These are phyloP conservation scores for Rana temporaria DNA, from an alignment of 2,113 vertebrate species.

Conservation along the genomic window DNA sequence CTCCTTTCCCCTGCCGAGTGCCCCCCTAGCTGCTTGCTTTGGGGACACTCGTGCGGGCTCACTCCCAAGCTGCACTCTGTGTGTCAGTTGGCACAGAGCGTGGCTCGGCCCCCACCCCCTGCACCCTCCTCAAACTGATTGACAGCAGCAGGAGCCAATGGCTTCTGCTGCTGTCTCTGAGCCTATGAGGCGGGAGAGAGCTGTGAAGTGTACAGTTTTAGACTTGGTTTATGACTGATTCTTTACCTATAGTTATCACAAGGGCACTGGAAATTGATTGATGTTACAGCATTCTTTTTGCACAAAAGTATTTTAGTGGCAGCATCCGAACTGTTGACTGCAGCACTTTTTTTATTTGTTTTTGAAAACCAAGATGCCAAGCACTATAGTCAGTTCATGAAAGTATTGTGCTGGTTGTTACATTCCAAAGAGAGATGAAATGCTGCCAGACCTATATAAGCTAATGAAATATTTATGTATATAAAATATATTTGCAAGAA, in stretches of 20 bases:
- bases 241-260: background rate
- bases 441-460: conserved; percentile 18
- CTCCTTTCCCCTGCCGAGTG: too few species aligned
- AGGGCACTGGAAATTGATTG: background rate
- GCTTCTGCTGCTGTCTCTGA: too few species aligned
- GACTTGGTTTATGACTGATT: too few species aligned
- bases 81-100: too few species aligned
- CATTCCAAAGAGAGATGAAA: conserved; percentile 32
- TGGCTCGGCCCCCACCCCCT: too few species aligned
- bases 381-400: background rate
- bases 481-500: conserved; percentile 48
- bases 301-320: background rate
- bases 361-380: background rate
- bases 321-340: background rate
- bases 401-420: background rate
- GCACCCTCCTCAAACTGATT: too few species aligned
- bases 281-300: background rate
- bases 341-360: background rate
- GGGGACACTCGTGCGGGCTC: too few species aligned
- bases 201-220: too few species aligned
- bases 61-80: too few species aligned
- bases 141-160: too few species aligned
- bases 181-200: too few species aligned
- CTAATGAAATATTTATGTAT: conserved; percentile 43
- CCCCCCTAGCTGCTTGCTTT: too few species aligned